Base-by-base conservation (phyloP, 2,797 vertebrate species). In the Typhlichthys subterraneus region DNA sequence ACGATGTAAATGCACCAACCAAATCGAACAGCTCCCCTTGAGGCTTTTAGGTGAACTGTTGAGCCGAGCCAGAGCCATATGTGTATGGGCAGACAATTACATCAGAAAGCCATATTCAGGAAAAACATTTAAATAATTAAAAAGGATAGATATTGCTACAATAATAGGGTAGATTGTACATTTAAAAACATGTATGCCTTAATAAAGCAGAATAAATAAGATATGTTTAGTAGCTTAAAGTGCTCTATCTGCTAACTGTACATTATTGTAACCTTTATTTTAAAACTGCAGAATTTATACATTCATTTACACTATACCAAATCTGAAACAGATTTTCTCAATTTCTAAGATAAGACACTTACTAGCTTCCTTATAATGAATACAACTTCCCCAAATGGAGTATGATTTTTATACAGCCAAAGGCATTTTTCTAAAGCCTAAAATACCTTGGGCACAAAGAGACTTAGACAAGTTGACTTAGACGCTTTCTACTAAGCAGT, bases 371-470 rank as follows among this genome's bases (percentile, higher is more conserved):
- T 71, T 57, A 31, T 79, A 75, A 88, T 91, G 79, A 91, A 87
- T 86, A 76, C 66, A 72, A 84, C 78, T 86, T 83, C 81, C 89
- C 87, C 86, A 71, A 89, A 87, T 78, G 80, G 81, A 84, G 82
- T 79, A 65, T 59, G 63, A 80, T 87, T 82, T 79, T 80, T 79
- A 77, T 70, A 61, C 55, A 67, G 83, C 86, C 83, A 56, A 63
- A 75, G 82, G 86, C 78, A 45, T 60, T 82, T 69, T 85, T 80
- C 73, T 73, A 70, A 84, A 81, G 83, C 73, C 64, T 87, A 78
- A 91, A 92, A 89, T 83, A 85, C 87, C 80, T 73, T 7, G 12
- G 80, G 80, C 84, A 85, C 83, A 90, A 88, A 87, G 85, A 82
- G 80, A 86, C 68, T 75, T 82, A 86, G 84, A 85, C 79, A 82